Percentiles rank a stretch among this genome's conserved stretches.
Evolutionary conservation across 2,113 vertebrate species (phyloP).

Genomic region (Brachyhypopomus gauderio): DNA sequence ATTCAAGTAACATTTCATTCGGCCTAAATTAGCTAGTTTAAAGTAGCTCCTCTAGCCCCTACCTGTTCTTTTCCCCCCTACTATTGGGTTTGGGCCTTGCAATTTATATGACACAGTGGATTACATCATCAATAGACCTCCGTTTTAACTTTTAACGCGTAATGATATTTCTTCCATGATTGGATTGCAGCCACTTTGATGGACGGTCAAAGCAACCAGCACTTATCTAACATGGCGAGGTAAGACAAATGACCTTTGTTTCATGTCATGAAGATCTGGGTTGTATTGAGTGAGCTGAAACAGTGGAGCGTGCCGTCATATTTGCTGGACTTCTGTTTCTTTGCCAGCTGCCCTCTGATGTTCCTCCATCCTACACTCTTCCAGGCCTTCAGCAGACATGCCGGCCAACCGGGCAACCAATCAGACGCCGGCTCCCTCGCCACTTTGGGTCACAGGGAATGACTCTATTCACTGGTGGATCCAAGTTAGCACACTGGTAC

Average conservation of each 20-base stretch:
- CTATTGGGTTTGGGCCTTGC: neutral
- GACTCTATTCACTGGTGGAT: neutral
- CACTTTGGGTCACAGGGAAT: neutral
- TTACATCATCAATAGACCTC: neutral
- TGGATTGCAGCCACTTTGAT: too few species aligned
- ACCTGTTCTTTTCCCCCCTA: neutral
- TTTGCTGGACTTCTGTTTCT: too few species aligned
- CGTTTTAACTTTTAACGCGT: neutral
- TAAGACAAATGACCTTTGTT: too few species aligned
- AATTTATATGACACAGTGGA: neutral
- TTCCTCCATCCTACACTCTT: neutral
- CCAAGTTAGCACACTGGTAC: neutral
- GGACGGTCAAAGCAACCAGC: too few species aligned
- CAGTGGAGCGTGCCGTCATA: too few species aligned
- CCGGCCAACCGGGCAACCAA: neutral
- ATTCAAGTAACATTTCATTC: neutral
- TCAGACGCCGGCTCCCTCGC: neutral
- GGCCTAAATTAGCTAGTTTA: neutral
- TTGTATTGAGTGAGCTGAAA: too few species aligned
- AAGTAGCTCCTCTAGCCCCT: neutral
- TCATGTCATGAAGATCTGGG: too few species aligned
- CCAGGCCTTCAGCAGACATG: neutral
- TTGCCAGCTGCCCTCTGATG: too few species aligned
- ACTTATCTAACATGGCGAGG: too few species aligned
- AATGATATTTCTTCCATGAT: neutral